phyloP scores from a whole-genome alignment of 2,113 vertebrate species.

The Ophiodon elongatus region DNA sequence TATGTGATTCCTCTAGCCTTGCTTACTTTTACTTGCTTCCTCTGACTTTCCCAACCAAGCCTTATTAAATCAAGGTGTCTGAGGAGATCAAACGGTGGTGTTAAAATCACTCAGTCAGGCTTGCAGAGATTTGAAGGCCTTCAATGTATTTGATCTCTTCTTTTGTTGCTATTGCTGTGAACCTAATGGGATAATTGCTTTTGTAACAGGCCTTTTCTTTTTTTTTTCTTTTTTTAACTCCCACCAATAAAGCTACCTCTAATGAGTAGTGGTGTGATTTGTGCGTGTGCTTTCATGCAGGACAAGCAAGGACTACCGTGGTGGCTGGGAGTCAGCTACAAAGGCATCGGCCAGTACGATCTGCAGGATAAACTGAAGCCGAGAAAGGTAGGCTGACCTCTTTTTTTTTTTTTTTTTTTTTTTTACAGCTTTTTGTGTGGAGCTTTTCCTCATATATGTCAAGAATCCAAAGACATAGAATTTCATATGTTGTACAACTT shows the following conservation, averaged over 20 bases:
- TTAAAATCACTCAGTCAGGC: slow-evolving; percentile 48
- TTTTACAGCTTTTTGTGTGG: background rate
- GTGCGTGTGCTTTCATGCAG: slow-evolving; percentile 79
- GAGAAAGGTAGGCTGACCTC: slow-evolving; percentile 88
- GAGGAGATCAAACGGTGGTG: slow-evolving; percentile 67
- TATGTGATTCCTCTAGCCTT: slow-evolving; percentile 14
- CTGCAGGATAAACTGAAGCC: slow-evolving; percentile 97
- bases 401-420: too few relatives aligned
- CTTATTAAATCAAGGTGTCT: slow-evolving; percentile 65
- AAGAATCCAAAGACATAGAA: background rate
- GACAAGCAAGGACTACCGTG: slow-evolving; percentile 98
- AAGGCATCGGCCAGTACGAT: slow-evolving; percentile 98
- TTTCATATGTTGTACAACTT: slow-evolving; percentile 4
- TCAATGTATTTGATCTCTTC: slow-evolving; percentile 65
- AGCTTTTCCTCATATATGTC: background rate
- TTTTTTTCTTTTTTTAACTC: slow-evolving; percentile 19
- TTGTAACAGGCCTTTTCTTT: slow-evolving; percentile 39
- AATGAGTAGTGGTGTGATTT: slow-evolving; percentile 44
- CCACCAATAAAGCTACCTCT: slow-evolving; percentile 54
- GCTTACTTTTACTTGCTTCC: background rate
- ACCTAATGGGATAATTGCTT: slow-evolving; percentile 69
- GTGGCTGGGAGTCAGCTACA: slow-evolving; percentile 98
- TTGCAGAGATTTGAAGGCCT: slow-evolving; percentile 54
- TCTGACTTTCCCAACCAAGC: slow-evolving; percentile 41
- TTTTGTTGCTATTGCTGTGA: slow-evolving; percentile 59